Conservation (phyloP, 2,113 vertebrate genomes). For the Dascyllus trimaculatus region DNA sequence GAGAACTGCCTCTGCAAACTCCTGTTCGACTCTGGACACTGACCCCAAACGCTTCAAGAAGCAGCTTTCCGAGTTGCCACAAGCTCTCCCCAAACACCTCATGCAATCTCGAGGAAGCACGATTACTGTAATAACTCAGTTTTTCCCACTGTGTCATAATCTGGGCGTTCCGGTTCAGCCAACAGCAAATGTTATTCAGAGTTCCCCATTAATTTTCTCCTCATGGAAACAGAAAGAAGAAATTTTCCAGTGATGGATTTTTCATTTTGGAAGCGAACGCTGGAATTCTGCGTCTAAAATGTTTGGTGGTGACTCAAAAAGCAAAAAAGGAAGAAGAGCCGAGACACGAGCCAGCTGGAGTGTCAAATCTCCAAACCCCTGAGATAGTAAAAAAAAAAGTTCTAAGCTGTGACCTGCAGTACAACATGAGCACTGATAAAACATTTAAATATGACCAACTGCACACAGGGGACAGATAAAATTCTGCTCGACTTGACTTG, state of each 20-base stretch:
- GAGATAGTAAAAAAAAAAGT: background rate
- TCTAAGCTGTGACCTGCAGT: background rate
- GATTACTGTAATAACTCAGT: conserved; percentile 6
- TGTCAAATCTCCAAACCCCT: background rate
- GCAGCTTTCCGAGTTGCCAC: background rate
- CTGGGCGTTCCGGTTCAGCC: background rate
- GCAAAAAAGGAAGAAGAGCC: background rate
- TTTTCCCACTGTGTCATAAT: conserved; percentile 42
- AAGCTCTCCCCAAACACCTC: background rate
- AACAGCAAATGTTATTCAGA: conserved; percentile 31
- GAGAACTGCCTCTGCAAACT: conserved; percentile 32
- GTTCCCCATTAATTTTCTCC: conserved; percentile 25
- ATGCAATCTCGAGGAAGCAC: background rate
- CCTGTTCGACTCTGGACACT: conserved; percentile 24
- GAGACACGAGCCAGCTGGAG: conserved; percentile 24
- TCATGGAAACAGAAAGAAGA: conserved; percentile 30
- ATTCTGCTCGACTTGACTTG: no score
- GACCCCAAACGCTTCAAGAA: conserved; percentile 27
- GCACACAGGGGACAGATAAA: no score
- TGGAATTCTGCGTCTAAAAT: conserved; percentile 45
- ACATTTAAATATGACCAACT: no score
- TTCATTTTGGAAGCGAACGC: conserved; percentile 30
- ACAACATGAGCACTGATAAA: background rate
- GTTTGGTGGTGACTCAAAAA: conserved; percentile 39
- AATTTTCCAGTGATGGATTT: conserved; percentile 32